Evolutionary conservation across 2,797 vertebrate species (phyloP).

Genomic region (Cyclopterus lumpus): DNA sequence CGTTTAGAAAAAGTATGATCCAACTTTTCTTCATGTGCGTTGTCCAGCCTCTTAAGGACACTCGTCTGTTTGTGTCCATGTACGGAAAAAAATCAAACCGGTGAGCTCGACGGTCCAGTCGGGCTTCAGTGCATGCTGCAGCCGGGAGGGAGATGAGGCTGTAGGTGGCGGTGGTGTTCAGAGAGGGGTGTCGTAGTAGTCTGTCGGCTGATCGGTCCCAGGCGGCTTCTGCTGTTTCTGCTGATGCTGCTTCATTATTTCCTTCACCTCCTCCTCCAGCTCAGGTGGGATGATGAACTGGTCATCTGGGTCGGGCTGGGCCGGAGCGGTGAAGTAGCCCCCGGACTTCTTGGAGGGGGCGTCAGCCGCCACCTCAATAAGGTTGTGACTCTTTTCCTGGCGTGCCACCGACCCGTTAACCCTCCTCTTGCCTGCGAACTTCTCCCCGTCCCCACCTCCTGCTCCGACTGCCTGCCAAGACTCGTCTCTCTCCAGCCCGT

Average conservation of each 20-base stretch:
- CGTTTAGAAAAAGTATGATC: constrained; percentile 47
- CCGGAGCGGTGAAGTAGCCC: constrained; percentile 96
- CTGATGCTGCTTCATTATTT: constrained; percentile 98
- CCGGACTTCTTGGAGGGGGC: constrained; percentile 91
- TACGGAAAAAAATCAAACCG: constrained; percentile 16
- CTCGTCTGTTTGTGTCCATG: constrained; percentile 32
- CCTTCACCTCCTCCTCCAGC: constrained; percentile 97
- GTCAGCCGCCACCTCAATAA: constrained; percentile 93
- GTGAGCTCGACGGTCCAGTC: not conserved
- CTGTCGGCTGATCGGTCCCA: constrained; percentile 80
- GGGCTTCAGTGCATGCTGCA: constrained; percentile 45
- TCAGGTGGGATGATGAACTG: constrained; percentile 98
- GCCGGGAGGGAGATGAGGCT: constrained; percentile 32
- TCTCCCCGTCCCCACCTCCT: constrained; percentile 69
- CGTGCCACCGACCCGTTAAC: constrained; percentile 93
- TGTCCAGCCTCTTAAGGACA: constrained; percentile 45
- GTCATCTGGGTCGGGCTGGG: constrained; percentile 96
- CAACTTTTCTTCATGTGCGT: constrained; percentile 51
- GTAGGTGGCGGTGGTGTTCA: constrained; percentile 77
- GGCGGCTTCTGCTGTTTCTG: constrained; percentile 87
- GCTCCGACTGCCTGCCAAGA: constrained; percentile 74
- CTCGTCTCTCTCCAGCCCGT: constrained; percentile 62
- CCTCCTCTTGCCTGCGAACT: constrained; percentile 80
- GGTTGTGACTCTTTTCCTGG: constrained; percentile 94
- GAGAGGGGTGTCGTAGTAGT: constrained; percentile 95